phyloP scores from a whole-genome alignment of 2,113 vertebrate genomes.

The Cercocebus atys region DNA sequence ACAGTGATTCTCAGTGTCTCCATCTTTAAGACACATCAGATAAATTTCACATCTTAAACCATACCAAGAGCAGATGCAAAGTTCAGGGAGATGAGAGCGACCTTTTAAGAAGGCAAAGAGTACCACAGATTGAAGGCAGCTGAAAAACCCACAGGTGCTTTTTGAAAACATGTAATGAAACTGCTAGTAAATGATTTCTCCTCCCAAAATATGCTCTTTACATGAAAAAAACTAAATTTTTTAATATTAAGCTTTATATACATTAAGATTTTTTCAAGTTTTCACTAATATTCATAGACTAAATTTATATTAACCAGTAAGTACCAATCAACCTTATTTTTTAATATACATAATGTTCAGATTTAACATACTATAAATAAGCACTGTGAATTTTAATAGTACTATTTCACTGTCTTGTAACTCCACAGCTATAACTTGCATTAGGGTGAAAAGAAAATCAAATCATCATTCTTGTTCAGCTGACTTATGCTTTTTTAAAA shows the following conservation, averaged over 20 bases:
- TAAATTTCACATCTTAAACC: not conserved
- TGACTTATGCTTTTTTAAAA: not conserved
- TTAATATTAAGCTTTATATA: constrained; percentile 15
- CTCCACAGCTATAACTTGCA: not conserved
- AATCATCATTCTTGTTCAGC: not conserved
- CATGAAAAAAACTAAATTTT: not conserved
- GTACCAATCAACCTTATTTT: not conserved
- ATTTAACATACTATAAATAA: constrained; percentile 13
- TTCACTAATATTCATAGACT: not conserved
- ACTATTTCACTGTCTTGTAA: constrained; percentile 6
- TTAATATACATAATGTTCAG: not conserved
- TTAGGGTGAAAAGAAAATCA: not conserved
- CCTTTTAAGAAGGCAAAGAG: not conserved
- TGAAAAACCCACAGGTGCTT: not conserved
- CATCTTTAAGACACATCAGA: not conserved
- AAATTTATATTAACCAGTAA: not conserved
- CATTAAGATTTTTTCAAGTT: not conserved
- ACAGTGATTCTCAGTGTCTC: not conserved
- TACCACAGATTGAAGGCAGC: not conserved
- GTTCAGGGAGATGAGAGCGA: not conserved
- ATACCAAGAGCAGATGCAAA: not conserved
- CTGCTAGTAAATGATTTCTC: not conserved
- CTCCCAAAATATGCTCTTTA: not conserved
- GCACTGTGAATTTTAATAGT: not conserved
- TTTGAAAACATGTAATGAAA: not conserved